Percentiles rank a stretch among this genome's conserved stretches.
phyloP scores from a whole-genome alignment of 2,113 vertebrate species.

The Festucalex cinctus region DNA sequence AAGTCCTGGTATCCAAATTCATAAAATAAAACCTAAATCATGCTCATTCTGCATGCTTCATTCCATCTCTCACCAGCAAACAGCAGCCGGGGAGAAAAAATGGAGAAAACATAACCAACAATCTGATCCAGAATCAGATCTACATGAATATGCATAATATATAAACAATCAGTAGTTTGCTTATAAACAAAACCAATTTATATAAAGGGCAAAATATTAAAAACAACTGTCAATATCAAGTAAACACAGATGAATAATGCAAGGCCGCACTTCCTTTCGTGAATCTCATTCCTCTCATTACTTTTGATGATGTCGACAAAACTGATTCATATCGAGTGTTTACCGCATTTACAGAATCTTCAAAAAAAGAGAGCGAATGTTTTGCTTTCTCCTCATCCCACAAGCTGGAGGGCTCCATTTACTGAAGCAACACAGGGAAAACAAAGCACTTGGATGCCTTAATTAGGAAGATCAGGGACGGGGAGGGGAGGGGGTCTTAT shows the following conservation, averaged over 20 bases:
- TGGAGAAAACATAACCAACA: neutral
- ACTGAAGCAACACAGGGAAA: constrained; percentile 40
- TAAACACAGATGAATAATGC: neutral
- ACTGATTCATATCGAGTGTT: neutral
- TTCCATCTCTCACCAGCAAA: neutral
- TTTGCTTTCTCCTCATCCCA: constrained; percentile 16
- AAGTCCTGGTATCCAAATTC: neutral
- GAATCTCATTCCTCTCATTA: neutral
- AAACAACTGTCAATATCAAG: neutral
- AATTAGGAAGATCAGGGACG: constrained; percentile 49
- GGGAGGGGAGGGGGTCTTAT: neutral
- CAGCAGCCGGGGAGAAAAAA: neutral
- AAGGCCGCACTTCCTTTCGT: neutral
- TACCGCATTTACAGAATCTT: neutral
- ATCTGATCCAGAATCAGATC: neutral
- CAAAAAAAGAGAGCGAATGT: neutral
- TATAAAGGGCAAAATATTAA: neutral
- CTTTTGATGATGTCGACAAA: neutral
- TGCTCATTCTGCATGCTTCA: neutral
- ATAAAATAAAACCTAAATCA: neutral
- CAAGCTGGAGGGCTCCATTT: constrained; percentile 34
- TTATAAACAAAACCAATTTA: neutral
- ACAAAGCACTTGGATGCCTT: constrained; percentile 39
- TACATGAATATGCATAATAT: neutral
- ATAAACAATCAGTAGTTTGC: neutral